phyloP scores from a whole-genome alignment of 1,140 invertebrate genomes.

The Aphaenogaster floridana region DNA sequence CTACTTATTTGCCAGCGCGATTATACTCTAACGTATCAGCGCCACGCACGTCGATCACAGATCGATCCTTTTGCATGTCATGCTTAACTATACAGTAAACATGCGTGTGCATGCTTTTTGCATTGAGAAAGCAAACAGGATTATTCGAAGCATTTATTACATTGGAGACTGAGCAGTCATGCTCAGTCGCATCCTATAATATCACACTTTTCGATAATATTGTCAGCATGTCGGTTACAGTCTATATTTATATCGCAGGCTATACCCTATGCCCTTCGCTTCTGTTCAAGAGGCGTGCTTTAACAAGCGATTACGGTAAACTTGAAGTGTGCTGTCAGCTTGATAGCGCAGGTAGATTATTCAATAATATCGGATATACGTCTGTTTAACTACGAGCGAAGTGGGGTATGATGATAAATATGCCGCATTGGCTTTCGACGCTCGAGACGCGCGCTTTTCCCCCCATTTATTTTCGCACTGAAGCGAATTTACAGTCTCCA shows the following conservation, averaged over 20 bases:
- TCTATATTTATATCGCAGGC: conserved; percentile 46
- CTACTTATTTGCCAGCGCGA: too few relatives aligned
- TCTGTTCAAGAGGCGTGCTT: conserved; percentile 50
- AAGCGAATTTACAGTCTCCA: conserved; percentile 4
- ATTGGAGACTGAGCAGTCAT: neutral
- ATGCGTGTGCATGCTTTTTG: neutral
- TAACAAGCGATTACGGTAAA: conserved; percentile 52
- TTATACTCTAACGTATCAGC: too few relatives aligned
- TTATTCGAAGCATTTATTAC: neutral
- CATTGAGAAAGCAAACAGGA: neutral
- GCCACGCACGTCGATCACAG: too few relatives aligned
- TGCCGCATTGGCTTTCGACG: conserved; percentile 15
- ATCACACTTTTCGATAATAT: conserved; percentile 37
- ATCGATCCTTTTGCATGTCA: too few relatives aligned
- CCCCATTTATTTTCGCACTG: conserved; percentile 23
- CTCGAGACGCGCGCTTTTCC: conserved; percentile 6
- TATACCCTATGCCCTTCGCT: conserved; percentile 50
- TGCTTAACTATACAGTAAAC: too few relatives aligned
- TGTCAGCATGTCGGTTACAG: conserved; percentile 24
- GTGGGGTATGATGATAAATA: conserved; percentile 30
- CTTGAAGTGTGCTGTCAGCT: conserved; percentile 37
- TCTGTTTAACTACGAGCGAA: conserved; percentile 25
- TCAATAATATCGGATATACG: conserved; percentile 55
- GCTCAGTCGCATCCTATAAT: neutral
- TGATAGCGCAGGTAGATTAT: conserved; percentile 47